Percentiles rank a stretch among this genome's conserved stretches.
These are phyloP conservation scores for Eutolmus rufibarbis DNA, from an alignment of 2,888 invertebrate genomes.

Conservation along the genomic window DNA sequence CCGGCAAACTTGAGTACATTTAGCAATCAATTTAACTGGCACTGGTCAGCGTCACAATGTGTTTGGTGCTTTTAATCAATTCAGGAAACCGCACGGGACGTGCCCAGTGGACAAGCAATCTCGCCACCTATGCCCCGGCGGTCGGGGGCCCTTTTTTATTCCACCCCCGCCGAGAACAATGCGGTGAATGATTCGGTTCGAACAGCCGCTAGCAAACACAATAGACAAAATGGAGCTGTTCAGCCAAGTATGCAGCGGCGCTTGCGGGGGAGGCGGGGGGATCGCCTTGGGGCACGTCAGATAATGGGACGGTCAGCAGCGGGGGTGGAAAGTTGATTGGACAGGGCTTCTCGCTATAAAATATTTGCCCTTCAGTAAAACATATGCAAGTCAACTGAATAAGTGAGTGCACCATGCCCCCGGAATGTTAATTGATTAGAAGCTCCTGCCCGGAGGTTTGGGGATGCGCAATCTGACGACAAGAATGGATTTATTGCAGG, in stretches of 20 bases:
- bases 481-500: constrained; percentile 27
- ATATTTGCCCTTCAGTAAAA: constrained; percentile 45
- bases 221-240: constrained; percentile 46
- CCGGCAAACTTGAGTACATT: constrained; percentile 37
- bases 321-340: constrained; percentile 21
- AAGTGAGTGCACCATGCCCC: constrained; percentile 41
- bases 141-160: constrained; percentile 15
- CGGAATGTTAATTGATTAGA: constrained; percentile 47
- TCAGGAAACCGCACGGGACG: constrained; percentile 44
- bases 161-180: constrained; percentile 20
- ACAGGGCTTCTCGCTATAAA: constrained; percentile 38
- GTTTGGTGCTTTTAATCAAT: constrained; percentile 46
- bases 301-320: constrained; percentile 39
- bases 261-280: constrained; percentile 10
- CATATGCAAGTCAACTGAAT: constrained; percentile 44
- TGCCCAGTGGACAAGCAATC: constrained; percentile 35
- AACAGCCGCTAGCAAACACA: constrained; percentile 33
- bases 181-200: constrained; percentile 32
- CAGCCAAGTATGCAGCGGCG: constrained; percentile 1
- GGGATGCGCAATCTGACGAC: constrained; percentile 11
- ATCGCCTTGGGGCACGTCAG: constrained; percentile 46
- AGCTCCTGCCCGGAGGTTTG: neutral
- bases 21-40: constrained; percentile 40
- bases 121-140: neutral
- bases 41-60: constrained; percentile 25